Evolutionary conservation across 2,888 invertebrate genomes (phyloP), one percentile per base, ranked within the genome.

Genomic region (Charanyca ferruginea): DNA sequence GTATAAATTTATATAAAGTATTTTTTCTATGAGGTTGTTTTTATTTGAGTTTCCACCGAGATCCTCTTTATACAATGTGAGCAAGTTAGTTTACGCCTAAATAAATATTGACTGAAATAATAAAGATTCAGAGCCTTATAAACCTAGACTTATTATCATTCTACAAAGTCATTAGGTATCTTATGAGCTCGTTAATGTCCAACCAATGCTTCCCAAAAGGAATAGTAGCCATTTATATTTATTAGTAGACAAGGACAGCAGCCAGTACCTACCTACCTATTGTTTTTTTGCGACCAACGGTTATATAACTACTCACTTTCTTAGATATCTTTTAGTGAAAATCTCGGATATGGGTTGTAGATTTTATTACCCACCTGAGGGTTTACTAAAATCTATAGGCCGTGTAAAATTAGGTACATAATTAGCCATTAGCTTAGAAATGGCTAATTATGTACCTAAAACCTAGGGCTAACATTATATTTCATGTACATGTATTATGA

Each of bases 1-100:
- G 92, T 93, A 93, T 91, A 89, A 89, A 92, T 94, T 94, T 94
- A 91, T 94, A 94, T 91, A 90, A 93, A 88, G 74, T 92, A 91
- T 93, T 91, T 93, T 94, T 92, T 87, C 85, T 85, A 92, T 70
- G 7, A 28, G 6, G n/a, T 75, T 79, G 85, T 89, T 89, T 32
- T 91, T 73, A 84, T 87, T 89, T 79, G 4, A 23, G 20, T 47
- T 18, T 28, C 35, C 2, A 2, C 4, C 8, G 2, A 35, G 22
- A 22, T 2, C n/a, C 3, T 47, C 2, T 13, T 0, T 35, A 35
- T 9, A 28, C 6, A 28, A 28, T 28, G 28, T 28, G 28, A 7
- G 28, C 4, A 35, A 35, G 35, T 35, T 7, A 28, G 6, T 35
- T 3, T 13, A 35, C 35, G 35, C 13, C 35, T 38, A 5, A 28